These are phyloP conservation scores for Ginglymostoma cirratum DNA, from an alignment of 2,113 vertebrate genomes.

Conservation along the genomic window DNA sequence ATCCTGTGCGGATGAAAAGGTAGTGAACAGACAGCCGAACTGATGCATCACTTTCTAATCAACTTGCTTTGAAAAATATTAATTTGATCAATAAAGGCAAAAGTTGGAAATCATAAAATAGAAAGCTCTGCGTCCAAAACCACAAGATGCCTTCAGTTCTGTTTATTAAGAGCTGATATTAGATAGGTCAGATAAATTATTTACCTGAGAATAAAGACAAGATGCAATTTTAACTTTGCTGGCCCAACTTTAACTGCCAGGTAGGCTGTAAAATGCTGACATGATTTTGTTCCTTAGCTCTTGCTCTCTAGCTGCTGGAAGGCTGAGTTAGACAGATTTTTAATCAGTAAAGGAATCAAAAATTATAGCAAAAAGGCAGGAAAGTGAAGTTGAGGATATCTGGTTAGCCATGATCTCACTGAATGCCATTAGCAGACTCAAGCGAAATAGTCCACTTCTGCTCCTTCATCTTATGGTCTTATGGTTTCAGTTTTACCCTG, in stretches of 20 bases:
- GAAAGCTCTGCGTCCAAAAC: not conserved
- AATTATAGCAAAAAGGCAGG: no score
- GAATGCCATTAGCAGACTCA: no score
- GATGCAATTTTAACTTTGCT: not conserved
- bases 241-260: not conserved
- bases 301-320: no score
- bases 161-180: not conserved
- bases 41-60: not conserved
- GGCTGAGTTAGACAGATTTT: no score
- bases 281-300: not conserved
- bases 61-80: conserved; percentile 17
- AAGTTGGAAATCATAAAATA: not conserved
- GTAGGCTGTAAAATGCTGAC: not conserved
- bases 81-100: not conserved
- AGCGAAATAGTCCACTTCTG: no score
- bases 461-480: no score
- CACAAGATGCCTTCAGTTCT: not conserved
- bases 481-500: not conserved
- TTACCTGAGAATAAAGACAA: not conserved
- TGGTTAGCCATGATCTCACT: no score
- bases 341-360: no score
- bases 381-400: no score
- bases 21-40: not conserved
- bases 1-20: conserved; percentile 17
- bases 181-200: not conserved